phyloP scores from a whole-genome alignment of 2,113 vertebrate genomes.

The Corythaeola cristata region DNA sequence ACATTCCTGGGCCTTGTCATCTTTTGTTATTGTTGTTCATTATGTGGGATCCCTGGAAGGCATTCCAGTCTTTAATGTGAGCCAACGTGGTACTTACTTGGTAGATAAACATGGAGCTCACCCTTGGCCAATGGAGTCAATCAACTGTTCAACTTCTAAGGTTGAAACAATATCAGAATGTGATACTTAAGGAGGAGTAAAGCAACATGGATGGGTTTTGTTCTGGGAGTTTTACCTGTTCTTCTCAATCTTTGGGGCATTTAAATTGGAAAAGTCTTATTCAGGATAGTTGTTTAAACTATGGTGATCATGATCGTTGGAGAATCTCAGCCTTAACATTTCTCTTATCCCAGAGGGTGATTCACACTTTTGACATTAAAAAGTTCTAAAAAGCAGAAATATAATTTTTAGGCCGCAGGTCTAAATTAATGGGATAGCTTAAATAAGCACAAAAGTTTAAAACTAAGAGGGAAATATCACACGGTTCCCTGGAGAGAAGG shows the following conservation, averaged over 20 bases:
- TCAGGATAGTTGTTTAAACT: not conserved
- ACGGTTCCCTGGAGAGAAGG: not conserved
- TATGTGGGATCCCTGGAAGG: not conserved
- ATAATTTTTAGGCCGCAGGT: not conserved
- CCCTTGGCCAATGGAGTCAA: not conserved
- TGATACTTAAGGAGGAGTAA: not conserved
- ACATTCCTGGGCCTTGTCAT: not conserved
- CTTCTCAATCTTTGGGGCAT: not conserved
- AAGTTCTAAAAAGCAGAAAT: not conserved
- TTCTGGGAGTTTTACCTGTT: not conserved
- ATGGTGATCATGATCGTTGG: not conserved
- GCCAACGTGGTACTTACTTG: rapidly evolving
- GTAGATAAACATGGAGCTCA: not conserved
- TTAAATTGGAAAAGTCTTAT: not conserved
- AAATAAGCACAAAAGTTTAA: not conserved
- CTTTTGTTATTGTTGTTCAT: not conserved
- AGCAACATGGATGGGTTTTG: not conserved
- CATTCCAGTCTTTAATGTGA: not conserved
- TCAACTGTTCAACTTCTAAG: not conserved
- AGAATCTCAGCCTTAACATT: not conserved
- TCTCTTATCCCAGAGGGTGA: not conserved
- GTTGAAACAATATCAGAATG: not conserved
- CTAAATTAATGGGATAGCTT: not conserved
- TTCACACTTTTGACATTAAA: not conserved
- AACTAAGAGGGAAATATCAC: not conserved